Percentiles rank a stretch among this genome's conserved stretches.
These are phyloP conservation scores for Nasonia longicornis DNA, from an alignment of 1,140 invertebrate species.

Conservation along the genomic window DNA sequence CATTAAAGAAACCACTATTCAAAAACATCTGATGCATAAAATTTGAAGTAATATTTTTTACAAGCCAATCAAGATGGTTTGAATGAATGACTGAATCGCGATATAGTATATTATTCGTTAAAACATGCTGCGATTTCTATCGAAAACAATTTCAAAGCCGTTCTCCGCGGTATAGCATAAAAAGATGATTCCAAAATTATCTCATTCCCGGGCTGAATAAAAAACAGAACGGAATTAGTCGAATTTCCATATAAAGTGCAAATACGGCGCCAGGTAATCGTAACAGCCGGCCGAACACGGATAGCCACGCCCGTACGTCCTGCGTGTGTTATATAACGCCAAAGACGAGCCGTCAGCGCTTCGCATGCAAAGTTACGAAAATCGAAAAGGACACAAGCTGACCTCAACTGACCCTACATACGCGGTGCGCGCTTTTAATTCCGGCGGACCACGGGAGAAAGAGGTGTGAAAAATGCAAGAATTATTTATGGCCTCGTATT, in stretches of 20 bases:
- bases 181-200: not conserved
- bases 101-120: no score
- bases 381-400: not conserved
- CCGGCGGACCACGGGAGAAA: not conserved
- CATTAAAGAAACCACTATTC: no score
- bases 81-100: no score
- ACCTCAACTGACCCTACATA: not conserved
- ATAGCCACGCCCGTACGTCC: no score
- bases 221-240: not conserved
- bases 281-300: no score
- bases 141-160: no score
- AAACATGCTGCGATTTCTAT: no score
- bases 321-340: no score
- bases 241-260: not conserved
- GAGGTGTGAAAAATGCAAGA: conserved; percentile 4
- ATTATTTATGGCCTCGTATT: conserved; percentile 15
- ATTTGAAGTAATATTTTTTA: no score
- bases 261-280: not conserved
- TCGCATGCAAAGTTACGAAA: not conserved
- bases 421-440: not conserved
- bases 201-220: not conserved
- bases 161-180: no score
- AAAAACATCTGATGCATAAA: no score
- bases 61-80: no score
- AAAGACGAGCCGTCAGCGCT: not conserved